Conservation (phyloP, 2,888 invertebrate species). For the Subacronicta megacephala region DNA sequence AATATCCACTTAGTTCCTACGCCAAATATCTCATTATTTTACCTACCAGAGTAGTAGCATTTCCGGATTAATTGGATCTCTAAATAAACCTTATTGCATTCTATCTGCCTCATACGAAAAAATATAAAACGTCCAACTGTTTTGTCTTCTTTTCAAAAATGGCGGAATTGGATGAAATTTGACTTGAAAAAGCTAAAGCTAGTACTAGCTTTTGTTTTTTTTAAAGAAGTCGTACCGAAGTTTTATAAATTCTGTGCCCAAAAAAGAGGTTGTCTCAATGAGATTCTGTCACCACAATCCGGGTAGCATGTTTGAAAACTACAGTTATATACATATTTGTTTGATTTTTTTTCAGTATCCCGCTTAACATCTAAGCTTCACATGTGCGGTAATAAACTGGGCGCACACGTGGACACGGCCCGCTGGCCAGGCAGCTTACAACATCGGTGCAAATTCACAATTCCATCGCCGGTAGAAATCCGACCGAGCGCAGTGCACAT, state of each 20-base stretch:
- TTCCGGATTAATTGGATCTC: no score
- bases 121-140: no score
- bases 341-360: constrained; percentile 48
- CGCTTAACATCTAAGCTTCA: constrained; percentile 62
- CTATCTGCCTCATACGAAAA: no score
- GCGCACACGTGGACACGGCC: constrained; percentile 53
- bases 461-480: constrained; percentile 48
- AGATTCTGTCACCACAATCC: constrained; percentile 26
- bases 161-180: no score
- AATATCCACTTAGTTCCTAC: neutral
- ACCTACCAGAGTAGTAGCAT: no score
- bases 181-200: no score
- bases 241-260: neutral
- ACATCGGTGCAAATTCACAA: constrained; percentile 70
- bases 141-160: no score
- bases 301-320: constrained; percentile 29
- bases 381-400: constrained; percentile 64
- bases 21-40: no score
- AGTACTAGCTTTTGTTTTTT: no score
- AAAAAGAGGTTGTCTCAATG: constrained; percentile 19
- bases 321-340: constrained; percentile 44
- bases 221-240: no score
- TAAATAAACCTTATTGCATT: no score
- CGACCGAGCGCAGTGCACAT: constrained; percentile 28
- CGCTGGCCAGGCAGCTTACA: constrained; percentile 53